These are phyloP conservation scores for Eremophila alpestris DNA, from an alignment of 2,797 vertebrate genomes.

Conservation along the genomic window DNA sequence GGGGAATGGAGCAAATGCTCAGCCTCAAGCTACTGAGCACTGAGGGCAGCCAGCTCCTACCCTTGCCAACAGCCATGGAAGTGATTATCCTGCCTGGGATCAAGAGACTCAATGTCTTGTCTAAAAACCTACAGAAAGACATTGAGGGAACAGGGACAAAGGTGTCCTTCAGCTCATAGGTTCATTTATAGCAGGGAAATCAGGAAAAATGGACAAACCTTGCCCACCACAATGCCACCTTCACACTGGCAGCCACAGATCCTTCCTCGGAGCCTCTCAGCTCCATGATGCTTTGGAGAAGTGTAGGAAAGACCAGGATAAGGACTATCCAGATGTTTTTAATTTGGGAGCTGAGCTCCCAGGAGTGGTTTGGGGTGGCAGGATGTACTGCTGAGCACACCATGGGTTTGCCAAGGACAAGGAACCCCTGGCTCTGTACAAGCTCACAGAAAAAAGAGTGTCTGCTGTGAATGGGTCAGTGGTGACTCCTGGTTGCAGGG, in stretches of 20 bases:
- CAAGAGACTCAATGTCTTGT: constrained; percentile 45
- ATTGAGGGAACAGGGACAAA: background rate
- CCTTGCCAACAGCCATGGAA: constrained; percentile 47
- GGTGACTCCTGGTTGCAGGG: background rate
- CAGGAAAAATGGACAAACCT: background rate
- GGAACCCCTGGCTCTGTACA: background rate
- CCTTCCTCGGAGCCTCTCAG: background rate
- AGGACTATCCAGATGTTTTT: background rate
- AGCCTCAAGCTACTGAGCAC: constrained; percentile 43
- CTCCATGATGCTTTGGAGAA: background rate
- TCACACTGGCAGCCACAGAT: background rate
- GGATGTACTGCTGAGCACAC: background rate
- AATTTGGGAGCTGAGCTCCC: background rate
- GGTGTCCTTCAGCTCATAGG: background rate
- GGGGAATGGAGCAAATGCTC: constrained; percentile 40
- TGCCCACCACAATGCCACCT: background rate
- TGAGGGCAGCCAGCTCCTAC: constrained; percentile 29
- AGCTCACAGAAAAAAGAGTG: rapidly evolving
- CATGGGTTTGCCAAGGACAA: background rate
- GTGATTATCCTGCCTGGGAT: constrained; percentile 10
- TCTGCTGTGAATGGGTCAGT: background rate
- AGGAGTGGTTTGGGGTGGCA: background rate
- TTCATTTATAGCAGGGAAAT: constrained; percentile 12
- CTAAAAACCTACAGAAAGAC: constrained; percentile 12
- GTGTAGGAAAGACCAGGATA: background rate